phyloP scores from a whole-genome alignment of 2,888 invertebrate species.

The Drosophila rubida region DNA sequence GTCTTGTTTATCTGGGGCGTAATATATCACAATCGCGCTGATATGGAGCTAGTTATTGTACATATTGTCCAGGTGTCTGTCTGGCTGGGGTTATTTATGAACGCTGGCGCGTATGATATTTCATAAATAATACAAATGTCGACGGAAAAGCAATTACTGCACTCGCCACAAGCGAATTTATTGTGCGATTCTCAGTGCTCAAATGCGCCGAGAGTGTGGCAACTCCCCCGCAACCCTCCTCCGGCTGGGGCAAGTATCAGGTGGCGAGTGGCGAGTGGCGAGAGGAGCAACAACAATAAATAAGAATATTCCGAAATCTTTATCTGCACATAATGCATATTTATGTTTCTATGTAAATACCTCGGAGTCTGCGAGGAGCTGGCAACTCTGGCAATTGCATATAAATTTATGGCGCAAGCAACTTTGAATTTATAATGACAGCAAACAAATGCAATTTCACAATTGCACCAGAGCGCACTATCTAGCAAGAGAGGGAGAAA shows the following conservation, averaged over 20 bases:
- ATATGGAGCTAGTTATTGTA: conserved; percentile 35
- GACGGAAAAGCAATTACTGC: conserved; percentile 62
- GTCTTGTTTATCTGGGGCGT: conserved; percentile 34
- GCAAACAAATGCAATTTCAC: conserved; percentile 74
- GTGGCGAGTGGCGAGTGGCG: conserved; percentile 15
- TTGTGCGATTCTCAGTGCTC: conserved; percentile 21
- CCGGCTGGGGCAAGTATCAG: conserved; percentile 15
- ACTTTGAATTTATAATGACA: conserved; percentile 83
- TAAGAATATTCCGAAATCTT: conserved; percentile 55
- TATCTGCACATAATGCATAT: conserved; percentile 68
- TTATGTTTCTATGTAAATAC: conserved; percentile 66
- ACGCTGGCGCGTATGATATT: conserved; percentile 48
- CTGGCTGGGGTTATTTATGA: conserved; percentile 57
- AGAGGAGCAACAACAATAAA: conserved; percentile 26
- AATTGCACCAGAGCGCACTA: conserved; percentile 16
- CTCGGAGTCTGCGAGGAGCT: conserved; percentile 21
- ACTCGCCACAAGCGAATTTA: conserved; percentile 52
- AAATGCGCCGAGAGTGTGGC: too few relatives aligned
- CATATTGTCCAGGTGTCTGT: conserved; percentile 38
- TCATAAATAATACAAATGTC: conserved; percentile 79
- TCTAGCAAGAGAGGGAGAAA: conserved; percentile 25
- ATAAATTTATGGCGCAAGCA: conserved; percentile 79
- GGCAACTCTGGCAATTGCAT: conserved; percentile 56
- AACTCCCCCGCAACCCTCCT: not conserved
- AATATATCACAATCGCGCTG: conserved; percentile 55